Base-by-base conservation (phyloP, 2,113 vertebrate genomes). In the Phodopus roborovskii region DNA sequence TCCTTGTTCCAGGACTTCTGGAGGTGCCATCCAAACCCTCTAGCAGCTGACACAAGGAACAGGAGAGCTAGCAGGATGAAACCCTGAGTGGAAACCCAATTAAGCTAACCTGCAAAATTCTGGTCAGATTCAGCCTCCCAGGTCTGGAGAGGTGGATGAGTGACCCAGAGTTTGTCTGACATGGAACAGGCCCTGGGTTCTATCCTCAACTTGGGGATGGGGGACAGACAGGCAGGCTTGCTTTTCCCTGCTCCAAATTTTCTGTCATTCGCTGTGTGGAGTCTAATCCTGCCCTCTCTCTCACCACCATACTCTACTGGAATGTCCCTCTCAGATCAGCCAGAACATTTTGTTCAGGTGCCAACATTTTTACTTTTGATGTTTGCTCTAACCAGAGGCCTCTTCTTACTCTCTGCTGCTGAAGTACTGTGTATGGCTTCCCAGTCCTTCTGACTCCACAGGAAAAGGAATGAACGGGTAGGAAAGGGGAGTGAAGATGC, bases 361-460 rank as follows among this genome's bases (percentile, higher is more conserved):
- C 75, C 42, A 64, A 2, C 48, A 24, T 82, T 91, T 94, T 92
- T 83, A 33, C 42, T 56, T 94, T 79, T 73, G 93, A 62, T 97
- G 36, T 89, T 95, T n/a, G 58, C 83, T 30, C 79, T 83, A 60
- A 73, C 10, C 19, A 56, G 84, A 22, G 53, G 3, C 39, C 50
- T 56, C 28, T n/a, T 70, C n/a, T 36, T 26, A 7, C 28, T 58
- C n/a, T 50, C 30, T 48, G 45, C 30, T 13, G 81, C 62, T n/a
- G 60, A 48, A 50, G 48, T 58, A 58, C 83, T 77, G 75, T 42
- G 56, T 16, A 16, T 11, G 1, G 70, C 53, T 91, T 26, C 28
- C 10, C 58, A 58, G 16, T 39, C 71, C 60, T 75, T 86, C 60
- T n/a, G 83, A 88, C 89, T 87, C 50, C 17, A 6, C 39, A 89